Conservation (phyloP, 2,797 vertebrate species). For the Falco cherrug region DNA sequence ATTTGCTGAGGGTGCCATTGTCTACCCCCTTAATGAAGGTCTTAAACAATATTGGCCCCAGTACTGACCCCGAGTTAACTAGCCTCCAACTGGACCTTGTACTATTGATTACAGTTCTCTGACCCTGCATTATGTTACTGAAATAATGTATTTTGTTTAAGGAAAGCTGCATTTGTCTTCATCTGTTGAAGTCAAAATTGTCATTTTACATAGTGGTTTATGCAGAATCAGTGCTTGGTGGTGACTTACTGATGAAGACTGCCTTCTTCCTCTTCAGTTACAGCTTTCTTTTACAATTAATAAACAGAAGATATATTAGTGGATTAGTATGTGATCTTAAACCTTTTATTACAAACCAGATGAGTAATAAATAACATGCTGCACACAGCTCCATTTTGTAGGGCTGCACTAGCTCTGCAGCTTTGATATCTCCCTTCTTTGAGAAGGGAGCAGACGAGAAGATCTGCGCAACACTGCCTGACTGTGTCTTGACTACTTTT, state of each 20-base stretch:
- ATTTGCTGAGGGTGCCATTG: accelerated
- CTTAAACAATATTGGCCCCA: background rate
- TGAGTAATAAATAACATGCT: background rate
- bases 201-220: background rate
- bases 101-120: background rate
- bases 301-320: background rate
- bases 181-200: background rate
- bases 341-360: background rate
- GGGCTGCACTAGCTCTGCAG: background rate
- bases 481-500: background rate
- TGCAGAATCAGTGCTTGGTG: background rate
- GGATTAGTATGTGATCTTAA: background rate
- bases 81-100: background rate
- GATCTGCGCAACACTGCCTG: background rate
- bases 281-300: background rate
- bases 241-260: background rate
- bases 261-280: background rate
- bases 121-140: background rate
- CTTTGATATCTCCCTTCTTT: background rate
- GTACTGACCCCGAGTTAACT: background rate
- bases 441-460: background rate
- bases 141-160: background rate
- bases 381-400: background rate
- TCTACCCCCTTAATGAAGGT: background rate
- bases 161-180: background rate